Conservation (phyloP, 2,797 vertebrate genomes). For the Ptychobarbus kaznakovi region DNA sequence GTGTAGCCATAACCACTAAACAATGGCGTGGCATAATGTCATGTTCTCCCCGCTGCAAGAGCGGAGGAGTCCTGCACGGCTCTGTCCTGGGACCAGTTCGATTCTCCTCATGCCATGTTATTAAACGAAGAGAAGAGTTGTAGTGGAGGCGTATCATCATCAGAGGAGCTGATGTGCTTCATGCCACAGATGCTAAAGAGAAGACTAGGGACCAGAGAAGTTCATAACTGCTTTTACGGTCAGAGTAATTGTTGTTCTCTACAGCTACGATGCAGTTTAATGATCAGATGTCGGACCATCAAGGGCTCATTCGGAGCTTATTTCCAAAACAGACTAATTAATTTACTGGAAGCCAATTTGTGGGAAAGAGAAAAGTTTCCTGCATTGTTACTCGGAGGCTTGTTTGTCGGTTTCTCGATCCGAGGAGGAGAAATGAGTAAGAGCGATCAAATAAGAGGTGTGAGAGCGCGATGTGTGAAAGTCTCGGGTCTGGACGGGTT, state of each 20-base stretch:
- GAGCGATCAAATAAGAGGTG: conserved; percentile 4
- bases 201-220: not conserved
- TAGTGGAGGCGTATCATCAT: not conserved
- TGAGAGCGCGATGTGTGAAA: not conserved
- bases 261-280: not conserved
- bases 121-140: not conserved
- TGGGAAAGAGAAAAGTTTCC: conserved; percentile 13
- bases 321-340: not conserved
- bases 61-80: not conserved
- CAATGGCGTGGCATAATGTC: not conserved
- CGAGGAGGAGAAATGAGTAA: not conserved
- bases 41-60: not conserved
- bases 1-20: not conserved
- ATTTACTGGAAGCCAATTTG: not conserved
- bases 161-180: not conserved
- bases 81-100: conserved; percentile 22
- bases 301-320: not conserved
- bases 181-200: not conserved
- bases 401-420: not conserved
- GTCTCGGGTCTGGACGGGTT: not conserved
- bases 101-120: not conserved
- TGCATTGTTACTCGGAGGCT: not conserved
- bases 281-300: not conserved
- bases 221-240: conserved; percentile 3
- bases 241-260: not conserved